Evolutionary conservation across 2,797 vertebrate species (phyloP), one percentile per base, ranked within the genome.

Genomic region (Scolopax rusticola): DNA sequence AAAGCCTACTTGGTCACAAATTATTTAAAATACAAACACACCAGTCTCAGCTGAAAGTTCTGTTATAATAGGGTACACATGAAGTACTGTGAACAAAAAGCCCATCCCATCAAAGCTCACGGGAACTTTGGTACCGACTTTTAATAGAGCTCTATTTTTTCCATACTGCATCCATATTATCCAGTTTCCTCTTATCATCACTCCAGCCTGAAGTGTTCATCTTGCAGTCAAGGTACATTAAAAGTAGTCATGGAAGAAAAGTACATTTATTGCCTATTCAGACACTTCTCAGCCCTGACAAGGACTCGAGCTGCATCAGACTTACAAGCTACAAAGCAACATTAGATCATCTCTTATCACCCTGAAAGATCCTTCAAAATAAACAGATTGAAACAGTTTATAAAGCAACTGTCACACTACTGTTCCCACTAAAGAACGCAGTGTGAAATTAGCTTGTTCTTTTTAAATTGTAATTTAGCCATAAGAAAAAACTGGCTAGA

Each of bases 71-170:
- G 45, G 38, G 57, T 57, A 59, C 43, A 50, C 10, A 1, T 8
- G 8, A 43, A 74, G 7, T 4, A 7, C 2, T 17, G 27, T 11
- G n/a, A 78, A 84, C 25, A 43, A 75, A 81, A 68, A 61, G 30
- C 14, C 25, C 2, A 0, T 7, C 12, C 33, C 2, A 16, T 47
- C 24, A 56, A 59, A 88, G 32, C 68, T 30, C 2, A 0, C 11
- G 25, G 43, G 43, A 91, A 45, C 51, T 51, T 18, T 32, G 8
- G 25, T 13, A 28, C 38, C 3, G 3, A 12, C 12, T 57, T 57
- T 48, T 4, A 64, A 27, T 0, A 67, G 12, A 83, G 50, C 9
- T 27, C 6, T 8, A n/a, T 5, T 28, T 43, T 71, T 24, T 8
- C 48, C 25, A 14, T 41, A 1, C 0, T 47, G 30, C 41, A 78